Conservation (phyloP, 2,888 invertebrate genomes). For the Pseudanteris insignis region DNA sequence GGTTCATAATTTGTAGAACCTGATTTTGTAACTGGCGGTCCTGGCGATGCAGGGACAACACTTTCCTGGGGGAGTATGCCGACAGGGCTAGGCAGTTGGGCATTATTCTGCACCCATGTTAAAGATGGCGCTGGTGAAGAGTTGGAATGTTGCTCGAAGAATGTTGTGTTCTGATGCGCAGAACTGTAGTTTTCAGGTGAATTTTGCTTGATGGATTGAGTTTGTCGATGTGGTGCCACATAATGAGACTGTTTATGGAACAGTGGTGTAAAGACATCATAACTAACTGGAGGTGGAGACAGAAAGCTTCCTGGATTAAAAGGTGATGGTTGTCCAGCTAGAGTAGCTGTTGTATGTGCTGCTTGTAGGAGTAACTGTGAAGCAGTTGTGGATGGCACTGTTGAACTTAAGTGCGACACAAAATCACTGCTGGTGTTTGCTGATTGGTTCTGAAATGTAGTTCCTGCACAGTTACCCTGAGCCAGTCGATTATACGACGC, state of each 20-base stretch:
- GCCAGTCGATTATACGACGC: slow-evolving; percentile 85
- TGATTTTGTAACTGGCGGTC: slow-evolving; percentile 71
- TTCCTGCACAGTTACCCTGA: slow-evolving; percentile 72
- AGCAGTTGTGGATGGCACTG: slow-evolving; percentile 71
- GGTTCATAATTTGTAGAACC: slow-evolving; percentile 71
- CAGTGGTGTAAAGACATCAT: slow-evolving; percentile 84
- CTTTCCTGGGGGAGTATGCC: slow-evolving; percentile 83
- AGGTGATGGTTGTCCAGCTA: slow-evolving; percentile 74
- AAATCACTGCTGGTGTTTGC: slow-evolving; percentile 76
- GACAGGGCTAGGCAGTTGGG: slow-evolving; percentile 76
- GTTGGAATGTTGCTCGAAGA: slow-evolving; percentile 73
- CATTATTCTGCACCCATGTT: slow-evolving; percentile 76
- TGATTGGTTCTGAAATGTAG: slow-evolving; percentile 73
- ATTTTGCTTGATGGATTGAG: slow-evolving; percentile 62
- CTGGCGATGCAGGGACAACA: slow-evolving; percentile 75
- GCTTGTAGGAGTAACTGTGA: slow-evolving; percentile 75
- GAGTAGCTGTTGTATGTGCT: slow-evolving; percentile 70
- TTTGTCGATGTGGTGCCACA: slow-evolving; percentile 77
- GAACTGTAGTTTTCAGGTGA: slow-evolving; percentile 70
- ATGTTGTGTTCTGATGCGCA: slow-evolving; percentile 70
- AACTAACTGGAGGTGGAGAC: slow-evolving; percentile 79
- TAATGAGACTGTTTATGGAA: slow-evolving; percentile 84
- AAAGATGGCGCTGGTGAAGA: slow-evolving; percentile 68
- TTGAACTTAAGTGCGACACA: slow-evolving; percentile 65
- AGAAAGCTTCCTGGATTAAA: slow-evolving; percentile 79